phyloP scores from a whole-genome alignment of 2,113 vertebrate genomes.

The Clupea harengus region DNA sequence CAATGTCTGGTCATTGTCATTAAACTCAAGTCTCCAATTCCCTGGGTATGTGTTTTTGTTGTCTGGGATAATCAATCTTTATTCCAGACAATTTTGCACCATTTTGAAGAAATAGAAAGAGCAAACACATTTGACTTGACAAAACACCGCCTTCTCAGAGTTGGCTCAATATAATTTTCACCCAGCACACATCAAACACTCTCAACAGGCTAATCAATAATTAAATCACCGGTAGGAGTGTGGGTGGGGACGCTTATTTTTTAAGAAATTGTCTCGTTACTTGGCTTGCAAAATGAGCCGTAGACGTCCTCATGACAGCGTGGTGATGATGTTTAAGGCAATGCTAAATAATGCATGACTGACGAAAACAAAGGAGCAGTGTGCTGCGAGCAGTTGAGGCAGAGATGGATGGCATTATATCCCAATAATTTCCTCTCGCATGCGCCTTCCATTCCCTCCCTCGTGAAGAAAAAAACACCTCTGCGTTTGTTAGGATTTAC shows the following conservation, averaged over 20 bases:
- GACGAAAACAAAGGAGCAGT: constrained; percentile 48
- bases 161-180: neutral
- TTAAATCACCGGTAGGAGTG: constrained; percentile 17
- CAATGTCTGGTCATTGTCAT: neutral
- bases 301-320: constrained; percentile 34
- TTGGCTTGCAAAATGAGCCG: constrained; percentile 8
- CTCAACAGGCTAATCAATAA: constrained; percentile 30
- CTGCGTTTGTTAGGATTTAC: constrained; percentile 39
- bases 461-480: constrained; percentile 28
- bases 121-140: neutral
- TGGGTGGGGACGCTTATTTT: neutral
- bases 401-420: constrained; percentile 50
- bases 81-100: neutral
- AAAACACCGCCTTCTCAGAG: neutral
- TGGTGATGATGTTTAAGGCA: constrained; percentile 40
- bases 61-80: neutral
- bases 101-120: neutral
- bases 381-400: constrained; percentile 28
- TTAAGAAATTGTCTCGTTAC: constrained; percentile 21
- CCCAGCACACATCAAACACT: neutral
- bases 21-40: neutral
- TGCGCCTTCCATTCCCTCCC: constrained; percentile 31
- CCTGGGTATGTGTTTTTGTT: neutral
- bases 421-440: constrained; percentile 44
- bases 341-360: constrained; percentile 49